phyloP scores from a whole-genome alignment of 2,888 invertebrate species.

The Rotaria socialis region DNA sequence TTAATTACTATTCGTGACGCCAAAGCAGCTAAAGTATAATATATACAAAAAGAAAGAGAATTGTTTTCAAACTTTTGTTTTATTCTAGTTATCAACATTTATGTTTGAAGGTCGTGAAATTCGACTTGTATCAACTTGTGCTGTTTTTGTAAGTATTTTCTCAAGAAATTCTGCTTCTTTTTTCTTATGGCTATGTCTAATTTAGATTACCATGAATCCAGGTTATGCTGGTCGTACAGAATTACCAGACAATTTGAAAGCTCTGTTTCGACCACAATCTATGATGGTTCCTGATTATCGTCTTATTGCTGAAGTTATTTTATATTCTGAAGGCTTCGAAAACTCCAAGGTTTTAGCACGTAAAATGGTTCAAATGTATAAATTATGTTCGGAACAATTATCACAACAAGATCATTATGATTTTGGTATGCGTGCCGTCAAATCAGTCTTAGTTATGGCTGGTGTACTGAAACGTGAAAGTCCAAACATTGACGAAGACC shows the following conservation, averaged over 20 bases:
- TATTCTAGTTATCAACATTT: conserved; percentile 64
- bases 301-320: conserved; percentile 75
- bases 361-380: conserved; percentile 89
- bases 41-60: neutral
- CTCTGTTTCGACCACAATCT: conserved; percentile 76
- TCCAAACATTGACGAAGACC: conserved; percentile 77
- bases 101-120: conserved; percentile 85
- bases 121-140: conserved; percentile 73
- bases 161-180: neutral
- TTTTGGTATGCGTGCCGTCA: conserved; percentile 70
- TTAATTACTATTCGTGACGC: conserved; percentile 80
- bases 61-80: conserved; percentile 48
- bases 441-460: conserved; percentile 79
- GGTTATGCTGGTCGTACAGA: conserved; percentile 84
- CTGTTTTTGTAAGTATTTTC: conserved; percentile 65
- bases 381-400: conserved; percentile 80
- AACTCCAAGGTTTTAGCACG: conserved; percentile 78
- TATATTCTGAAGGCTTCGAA: conserved; percentile 88
- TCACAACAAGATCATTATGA: conserved; percentile 86
- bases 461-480: conserved; percentile 78
- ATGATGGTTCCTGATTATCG: conserved; percentile 89
- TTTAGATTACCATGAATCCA: conserved; percentile 78
- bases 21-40: conserved; percentile 66
- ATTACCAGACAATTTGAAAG: conserved; percentile 80
- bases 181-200: neutral